Evolutionary conservation across 2,113 vertebrate species (phyloP).

Genomic region (Psittacara wagleri): DNA sequence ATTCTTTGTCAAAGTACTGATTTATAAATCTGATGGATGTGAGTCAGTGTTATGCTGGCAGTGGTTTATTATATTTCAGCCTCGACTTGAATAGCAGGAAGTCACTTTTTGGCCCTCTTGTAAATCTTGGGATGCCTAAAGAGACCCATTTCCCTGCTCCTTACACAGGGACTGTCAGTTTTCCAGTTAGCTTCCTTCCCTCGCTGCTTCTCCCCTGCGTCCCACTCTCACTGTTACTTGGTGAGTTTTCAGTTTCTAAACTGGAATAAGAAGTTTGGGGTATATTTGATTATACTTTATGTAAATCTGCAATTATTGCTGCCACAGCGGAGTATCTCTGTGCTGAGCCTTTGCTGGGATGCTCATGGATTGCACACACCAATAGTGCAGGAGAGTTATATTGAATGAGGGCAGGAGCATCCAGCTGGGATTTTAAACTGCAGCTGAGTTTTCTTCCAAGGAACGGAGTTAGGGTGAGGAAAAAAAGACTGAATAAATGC

Average conservation of each 20-base stretch:
- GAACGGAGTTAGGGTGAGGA: background rate
- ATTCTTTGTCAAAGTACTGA: conserved; percentile 13
- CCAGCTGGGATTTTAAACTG: background rate
- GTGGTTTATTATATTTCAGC: conserved; percentile 45
- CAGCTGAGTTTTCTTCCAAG: background rate
- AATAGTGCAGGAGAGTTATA: background rate
- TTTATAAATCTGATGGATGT: conserved; percentile 63
- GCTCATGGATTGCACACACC: too few species aligned
- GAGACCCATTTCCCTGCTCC: conserved; percentile 49
- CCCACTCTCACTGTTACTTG: background rate
- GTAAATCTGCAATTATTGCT: background rate
- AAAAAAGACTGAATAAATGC: background rate
- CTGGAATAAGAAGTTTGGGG: background rate
- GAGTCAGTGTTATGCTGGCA: conserved; percentile 65
- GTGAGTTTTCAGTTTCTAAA: background rate
- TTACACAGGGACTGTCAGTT: background rate
- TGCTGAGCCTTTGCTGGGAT: background rate
- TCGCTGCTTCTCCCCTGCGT: background rate
- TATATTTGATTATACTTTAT: background rate
- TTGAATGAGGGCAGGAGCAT: background rate
- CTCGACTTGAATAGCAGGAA: conserved; percentile 61
- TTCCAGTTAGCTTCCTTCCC: conserved; percentile 49
- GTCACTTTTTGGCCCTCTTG: conserved; percentile 49
- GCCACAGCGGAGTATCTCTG: background rate
- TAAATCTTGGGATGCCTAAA: conserved; percentile 40